Percentiles rank a stretch among this genome's conserved stretches.
phyloP scores from a whole-genome alignment of 2,797 vertebrate genomes.

The Brachyalestes nurse region DNA sequence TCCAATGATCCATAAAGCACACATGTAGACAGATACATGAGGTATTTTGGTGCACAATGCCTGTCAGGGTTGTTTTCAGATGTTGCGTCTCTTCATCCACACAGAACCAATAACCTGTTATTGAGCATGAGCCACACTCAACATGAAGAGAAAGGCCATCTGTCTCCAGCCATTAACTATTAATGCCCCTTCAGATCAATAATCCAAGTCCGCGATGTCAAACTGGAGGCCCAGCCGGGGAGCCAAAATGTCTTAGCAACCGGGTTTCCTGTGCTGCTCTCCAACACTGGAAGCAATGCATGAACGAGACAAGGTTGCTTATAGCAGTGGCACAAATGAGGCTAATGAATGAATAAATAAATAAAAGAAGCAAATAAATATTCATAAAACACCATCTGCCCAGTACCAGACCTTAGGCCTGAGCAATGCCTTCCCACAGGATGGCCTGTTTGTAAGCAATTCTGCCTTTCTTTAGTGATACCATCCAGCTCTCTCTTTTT shows the following conservation, averaged over 20 bases:
- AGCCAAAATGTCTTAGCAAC: slow-evolving; percentile 24
- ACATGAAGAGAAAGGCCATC: slow-evolving; percentile 55
- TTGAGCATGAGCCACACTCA: slow-evolving; percentile 35
- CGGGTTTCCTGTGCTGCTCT: slow-evolving; percentile 10
- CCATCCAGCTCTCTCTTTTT: not conserved
- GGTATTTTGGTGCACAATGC: not conserved
- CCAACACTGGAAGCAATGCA: slow-evolving; percentile 5
- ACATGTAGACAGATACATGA: not conserved
- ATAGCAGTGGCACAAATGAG: slow-evolving; percentile 15
- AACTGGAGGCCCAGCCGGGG: slow-evolving; percentile 31
- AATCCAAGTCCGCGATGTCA: slow-evolving; percentile 52
- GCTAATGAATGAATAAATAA: slow-evolving; percentile 29
- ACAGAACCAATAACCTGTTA: slow-evolving; percentile 31
- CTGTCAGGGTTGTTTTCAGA: slow-evolving; percentile 30
- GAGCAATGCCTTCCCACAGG: slow-evolving; percentile 14
- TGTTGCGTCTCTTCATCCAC: slow-evolving; percentile 12
- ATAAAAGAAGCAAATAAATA: slow-evolving; percentile 49
- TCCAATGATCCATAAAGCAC: slow-evolving; percentile 6
- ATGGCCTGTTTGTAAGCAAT: slow-evolving; percentile 7
- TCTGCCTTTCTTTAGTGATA: slow-evolving; percentile 6
- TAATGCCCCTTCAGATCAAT: slow-evolving; percentile 62
- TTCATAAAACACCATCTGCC: slow-evolving; percentile 46
- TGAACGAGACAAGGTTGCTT: not conserved
- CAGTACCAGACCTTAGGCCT: slow-evolving; percentile 16
- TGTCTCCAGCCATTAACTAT: slow-evolving; percentile 59